A percentile compares a stretch with the other conserved stretches of the same genome.
Evolutionary conservation across 1,140 invertebrate species (phyloP).

Genomic region (Thaumetopoea pityocampa): DNA sequence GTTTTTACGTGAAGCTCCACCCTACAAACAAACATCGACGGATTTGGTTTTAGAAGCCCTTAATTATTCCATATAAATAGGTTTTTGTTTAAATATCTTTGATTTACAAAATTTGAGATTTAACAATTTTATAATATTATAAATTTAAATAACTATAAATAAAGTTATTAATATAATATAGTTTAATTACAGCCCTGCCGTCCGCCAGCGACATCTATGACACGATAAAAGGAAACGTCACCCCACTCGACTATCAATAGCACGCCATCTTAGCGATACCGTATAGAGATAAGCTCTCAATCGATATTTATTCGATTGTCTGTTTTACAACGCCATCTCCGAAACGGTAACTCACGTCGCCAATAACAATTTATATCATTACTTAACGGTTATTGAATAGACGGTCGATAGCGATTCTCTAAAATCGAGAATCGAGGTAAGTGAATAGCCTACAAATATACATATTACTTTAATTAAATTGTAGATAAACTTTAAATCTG

Average conservation of each 20-base stretch:
- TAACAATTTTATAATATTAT: no score
- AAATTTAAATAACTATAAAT: no score
- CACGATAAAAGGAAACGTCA: constrained; percentile 12
- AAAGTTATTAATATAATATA: no score
- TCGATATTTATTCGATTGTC: constrained; percentile 59
- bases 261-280: constrained; percentile 42
- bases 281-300: constrained; percentile 42
- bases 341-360: constrained; percentile 55
- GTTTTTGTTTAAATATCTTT: no score
- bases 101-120: no score
- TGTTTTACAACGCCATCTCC: constrained; percentile 40
- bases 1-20: no score
- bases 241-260: constrained; percentile 35
- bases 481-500: constrained; percentile 4
- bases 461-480: not conserved
- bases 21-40: no score
- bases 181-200: no score
- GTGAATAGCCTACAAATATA: constrained; percentile 11
- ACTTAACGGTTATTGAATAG: constrained; percentile 55
- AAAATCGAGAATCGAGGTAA: constrained; percentile 18
- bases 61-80: no score
- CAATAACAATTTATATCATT: constrained; percentile 60
- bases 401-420: constrained; percentile 42
- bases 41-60: no score
- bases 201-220: constrained; percentile 14